Evolutionary conservation across 2,113 vertebrate genomes (phyloP).

Genomic region (Onychostoma macrolepis): DNA sequence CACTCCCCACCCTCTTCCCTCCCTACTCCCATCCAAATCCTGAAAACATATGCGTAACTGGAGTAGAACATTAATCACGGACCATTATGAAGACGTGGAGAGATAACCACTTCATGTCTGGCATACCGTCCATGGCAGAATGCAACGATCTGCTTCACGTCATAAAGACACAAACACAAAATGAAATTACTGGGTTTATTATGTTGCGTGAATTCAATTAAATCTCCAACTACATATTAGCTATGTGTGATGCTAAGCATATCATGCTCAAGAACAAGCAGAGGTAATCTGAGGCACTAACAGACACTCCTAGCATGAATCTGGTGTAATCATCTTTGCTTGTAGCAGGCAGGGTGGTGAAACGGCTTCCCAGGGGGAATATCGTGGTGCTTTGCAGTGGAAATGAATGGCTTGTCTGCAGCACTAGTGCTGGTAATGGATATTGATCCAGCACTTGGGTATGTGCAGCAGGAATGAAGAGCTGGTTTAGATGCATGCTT

Average conservation of each 20-base stretch:
- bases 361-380: conserved; percentile 33
- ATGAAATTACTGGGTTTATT: conserved; percentile 15
- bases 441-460: conserved; percentile 58
- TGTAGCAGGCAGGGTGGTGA: conserved; percentile 40
- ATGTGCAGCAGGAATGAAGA: conserved; percentile 46
- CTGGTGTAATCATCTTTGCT: conserved; percentile 48
- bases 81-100: conserved; percentile 1
- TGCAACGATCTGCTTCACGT: neutral
- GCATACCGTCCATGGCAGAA: neutral
- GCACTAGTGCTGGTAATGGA: conserved; percentile 57
- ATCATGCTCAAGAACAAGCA: neutral
- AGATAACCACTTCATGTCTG: neutral
- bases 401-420: conserved; percentile 60
- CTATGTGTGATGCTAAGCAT: no score
- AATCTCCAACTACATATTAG: neutral
- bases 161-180: neutral
- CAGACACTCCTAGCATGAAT: conserved; percentile 33
- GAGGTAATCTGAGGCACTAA: conserved; percentile 36
- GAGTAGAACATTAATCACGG: conserved; percentile 28
- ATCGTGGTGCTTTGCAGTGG: conserved; percentile 46
- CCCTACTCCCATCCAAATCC: conserved; percentile 2
- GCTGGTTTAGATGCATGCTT: conserved; percentile 41
- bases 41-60: conserved; percentile 7
- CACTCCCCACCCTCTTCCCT: conserved; percentile 31
- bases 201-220: conserved; percentile 6